Evolutionary conservation across 2,113 vertebrate species (phyloP), one percentile per base, ranked within the genome.

Genomic region (Pelobates fuscus): DNA sequence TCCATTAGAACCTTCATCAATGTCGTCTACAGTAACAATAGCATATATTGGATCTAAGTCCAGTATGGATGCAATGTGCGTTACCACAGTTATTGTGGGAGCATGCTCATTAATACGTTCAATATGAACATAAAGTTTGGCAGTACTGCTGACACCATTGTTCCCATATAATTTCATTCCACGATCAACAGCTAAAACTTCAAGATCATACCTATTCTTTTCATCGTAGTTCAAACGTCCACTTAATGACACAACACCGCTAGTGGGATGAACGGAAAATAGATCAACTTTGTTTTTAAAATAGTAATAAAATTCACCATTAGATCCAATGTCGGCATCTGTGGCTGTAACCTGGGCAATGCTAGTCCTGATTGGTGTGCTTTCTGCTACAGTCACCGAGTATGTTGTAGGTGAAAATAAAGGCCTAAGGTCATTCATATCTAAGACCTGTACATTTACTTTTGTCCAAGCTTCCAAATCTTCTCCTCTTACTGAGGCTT

Each of bases 161-260:
- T 97, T 99, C 20, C 97, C 97, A 2, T 99, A 99, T 3, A 99
- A 92, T 78, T 99, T 99, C 95, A 98, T 98, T 24, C 97, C 97
- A 11, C 97, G 93, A 81, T 99, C 97, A 44, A 99, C 96, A 0
- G 97, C 97, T 81, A 95, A 81, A 81, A 99, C 94, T 82, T 98
- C 96, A 81, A 99, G 91, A 77, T 98, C 95, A 0, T 96, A 97
- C 0, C 94, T 90, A 78, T 85, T 95, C 80, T 93, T 94, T 62
- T 95, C 93, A 60, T 95, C 94, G 0, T 92, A 89, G 63, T 98
- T 94, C 54, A 99, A 85, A 23, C 91, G 92, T 7, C 96, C 97
- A 7, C 96, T 98, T 58, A 99, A 88, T 15, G 94, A 96, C 73
- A 99, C 94, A 18, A 98, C 90, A 7, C 97, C 97, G 24, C 96